phyloP scores from a whole-genome alignment of 2,888 invertebrate species.

The Cryptocephalus primarius region DNA sequence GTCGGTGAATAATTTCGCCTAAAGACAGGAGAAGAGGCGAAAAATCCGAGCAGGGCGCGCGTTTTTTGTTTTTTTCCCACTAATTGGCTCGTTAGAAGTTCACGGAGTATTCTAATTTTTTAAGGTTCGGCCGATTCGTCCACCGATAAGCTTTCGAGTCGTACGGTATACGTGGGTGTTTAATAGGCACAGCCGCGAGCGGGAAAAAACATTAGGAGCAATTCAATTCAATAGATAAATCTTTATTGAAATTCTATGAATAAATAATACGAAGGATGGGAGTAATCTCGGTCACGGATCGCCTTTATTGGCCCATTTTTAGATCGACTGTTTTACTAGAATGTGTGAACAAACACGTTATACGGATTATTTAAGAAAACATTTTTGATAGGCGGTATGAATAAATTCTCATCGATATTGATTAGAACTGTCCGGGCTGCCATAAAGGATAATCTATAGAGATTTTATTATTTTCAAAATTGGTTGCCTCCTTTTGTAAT shows the following conservation, averaged over 20 bases:
- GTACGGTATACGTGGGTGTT: not conserved
- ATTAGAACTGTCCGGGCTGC: too few relatives aligned
- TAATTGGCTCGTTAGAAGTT: not conserved
- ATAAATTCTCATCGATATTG: too few relatives aligned
- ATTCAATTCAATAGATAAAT: conserved; percentile 6
- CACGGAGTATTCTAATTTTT: not conserved
- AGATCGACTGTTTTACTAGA: not conserved
- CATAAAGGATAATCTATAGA: too few relatives aligned
- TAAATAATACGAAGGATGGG: conserved; percentile 8
- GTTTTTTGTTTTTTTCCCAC: too few relatives aligned
- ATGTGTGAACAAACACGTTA: conserved; percentile 1
- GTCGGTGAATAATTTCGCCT: too few relatives aligned
- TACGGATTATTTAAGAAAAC: not conserved
- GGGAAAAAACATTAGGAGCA: not conserved
- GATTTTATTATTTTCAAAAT: too few relatives aligned
- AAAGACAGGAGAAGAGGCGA: too few relatives aligned
- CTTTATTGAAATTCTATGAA: conserved; percentile 9
- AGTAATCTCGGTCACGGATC: conserved; percentile 1
- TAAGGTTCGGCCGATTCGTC: conserved; percentile 1
- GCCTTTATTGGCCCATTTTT: not conserved
- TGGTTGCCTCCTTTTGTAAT: too few relatives aligned
- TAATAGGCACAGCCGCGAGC: conserved; percentile 1
- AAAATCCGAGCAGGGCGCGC: too few relatives aligned
- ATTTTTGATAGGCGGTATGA: too few relatives aligned
- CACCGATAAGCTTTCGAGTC: not conserved